Conservation (phyloP, 92 coral and sea anemone species). For the Epizoanthus illoricatus region DNA sequence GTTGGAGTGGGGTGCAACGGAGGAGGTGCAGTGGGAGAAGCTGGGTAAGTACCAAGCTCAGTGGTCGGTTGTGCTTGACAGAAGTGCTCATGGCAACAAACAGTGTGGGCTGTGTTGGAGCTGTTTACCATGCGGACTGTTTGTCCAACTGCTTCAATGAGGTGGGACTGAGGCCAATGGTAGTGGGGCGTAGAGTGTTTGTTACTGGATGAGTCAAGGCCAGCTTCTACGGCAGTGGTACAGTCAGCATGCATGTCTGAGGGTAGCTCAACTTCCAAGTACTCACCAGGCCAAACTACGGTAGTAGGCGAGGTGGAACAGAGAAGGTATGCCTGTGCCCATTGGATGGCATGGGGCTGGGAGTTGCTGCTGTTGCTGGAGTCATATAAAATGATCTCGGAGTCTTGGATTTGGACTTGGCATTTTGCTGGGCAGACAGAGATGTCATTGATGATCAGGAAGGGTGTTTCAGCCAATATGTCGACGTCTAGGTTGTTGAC, state of each 20-base stretch:
- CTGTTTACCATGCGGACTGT: constrained; percentile 47
- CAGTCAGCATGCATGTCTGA: constrained; percentile 37
- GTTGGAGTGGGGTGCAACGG: too few species aligned
- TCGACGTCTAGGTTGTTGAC: constrained; percentile 16
- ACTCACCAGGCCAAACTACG: constrained; percentile 61
- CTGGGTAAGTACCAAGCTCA: neutral
- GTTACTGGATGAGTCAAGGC: constrained; percentile 31
- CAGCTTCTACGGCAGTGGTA: constrained; percentile 47
- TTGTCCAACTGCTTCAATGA: constrained; percentile 25
- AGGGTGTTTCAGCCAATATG: constrained; percentile 15
- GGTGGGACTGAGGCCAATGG: constrained; percentile 60
- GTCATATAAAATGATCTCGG: constrained; percentile 38
- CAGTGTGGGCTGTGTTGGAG: constrained; percentile 34
- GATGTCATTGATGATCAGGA: constrained; percentile 37
- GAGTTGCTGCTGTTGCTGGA: neutral
- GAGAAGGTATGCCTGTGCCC: too few species aligned
- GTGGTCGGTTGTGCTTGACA: constrained; percentile 39
- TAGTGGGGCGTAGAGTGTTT: too few species aligned
- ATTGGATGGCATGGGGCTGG: constrained; percentile 19
- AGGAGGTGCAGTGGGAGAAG: constrained; percentile 16
- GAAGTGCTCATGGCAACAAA: constrained; percentile 55
- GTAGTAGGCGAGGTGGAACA: constrained; percentile 50
- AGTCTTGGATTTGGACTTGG: constrained; percentile 56
- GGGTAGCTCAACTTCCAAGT: constrained; percentile 58
- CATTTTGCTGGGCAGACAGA: constrained; percentile 55